phyloP scores from a whole-genome alignment of 2,888 invertebrate species.

The Drosophila bunnanda region DNA sequence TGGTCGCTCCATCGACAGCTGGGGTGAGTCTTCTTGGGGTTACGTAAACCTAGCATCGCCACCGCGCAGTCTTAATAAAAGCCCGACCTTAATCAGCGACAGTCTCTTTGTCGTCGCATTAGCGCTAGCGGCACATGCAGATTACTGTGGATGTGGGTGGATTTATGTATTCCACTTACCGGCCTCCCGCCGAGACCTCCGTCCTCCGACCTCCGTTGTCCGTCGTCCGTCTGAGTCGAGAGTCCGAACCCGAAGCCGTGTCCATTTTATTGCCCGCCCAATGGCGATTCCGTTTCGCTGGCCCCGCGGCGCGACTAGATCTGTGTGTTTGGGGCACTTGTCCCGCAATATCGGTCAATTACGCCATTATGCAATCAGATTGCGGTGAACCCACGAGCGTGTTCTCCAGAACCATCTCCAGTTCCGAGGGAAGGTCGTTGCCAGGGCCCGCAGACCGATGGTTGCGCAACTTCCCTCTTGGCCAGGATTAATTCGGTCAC shows the following conservation, averaged over 20 bases:
- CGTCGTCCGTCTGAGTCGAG: not conserved
- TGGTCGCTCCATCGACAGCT: conserved; percentile 91
- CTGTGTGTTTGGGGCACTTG: conserved; percentile 48
- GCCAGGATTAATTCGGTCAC: not conserved
- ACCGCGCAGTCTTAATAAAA: conserved; percentile 57
- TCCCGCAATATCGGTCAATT: conserved; percentile 76
- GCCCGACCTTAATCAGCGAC: conserved; percentile 69
- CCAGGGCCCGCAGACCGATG: conserved; percentile 6
- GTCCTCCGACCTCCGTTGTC: not conserved
- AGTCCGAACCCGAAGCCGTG: conserved; percentile 17
- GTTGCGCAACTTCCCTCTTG: conserved; percentile 7
- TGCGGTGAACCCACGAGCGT: conserved; percentile 45
- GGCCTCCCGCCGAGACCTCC: conserved; percentile 22
- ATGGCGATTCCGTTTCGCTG: conserved; percentile 27
- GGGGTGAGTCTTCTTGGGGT: conserved; percentile 91
- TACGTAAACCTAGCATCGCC: conserved; percentile 51
- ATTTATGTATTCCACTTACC: conserved; percentile 33
- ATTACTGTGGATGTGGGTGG: conserved; percentile 14
- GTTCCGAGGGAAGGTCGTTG: conserved; percentile 25
- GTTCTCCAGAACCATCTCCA: conserved; percentile 34
- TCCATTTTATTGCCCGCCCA: conserved; percentile 52
- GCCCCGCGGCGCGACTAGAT: conserved; percentile 12
- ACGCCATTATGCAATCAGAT: conserved; percentile 76
- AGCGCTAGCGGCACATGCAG: conserved; percentile 38
- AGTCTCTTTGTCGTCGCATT: conserved; percentile 73